Conservation (phyloP, 2,888 invertebrate species). For the Clostera curtula region DNA sequence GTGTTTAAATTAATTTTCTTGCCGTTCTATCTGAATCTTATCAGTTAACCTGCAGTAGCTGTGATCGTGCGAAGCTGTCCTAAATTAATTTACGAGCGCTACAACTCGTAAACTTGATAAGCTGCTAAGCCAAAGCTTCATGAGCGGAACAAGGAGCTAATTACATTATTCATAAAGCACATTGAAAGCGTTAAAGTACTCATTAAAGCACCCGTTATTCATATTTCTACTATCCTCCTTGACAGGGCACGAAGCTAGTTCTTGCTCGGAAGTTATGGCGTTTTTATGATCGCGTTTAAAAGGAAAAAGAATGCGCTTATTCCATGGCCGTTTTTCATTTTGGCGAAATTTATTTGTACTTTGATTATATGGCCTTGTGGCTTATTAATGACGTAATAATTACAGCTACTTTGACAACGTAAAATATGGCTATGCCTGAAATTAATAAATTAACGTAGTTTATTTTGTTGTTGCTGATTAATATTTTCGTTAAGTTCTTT, state of each 20-base stretch:
- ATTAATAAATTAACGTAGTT: conserved; percentile 41
- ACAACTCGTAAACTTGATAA: conserved; percentile 62
- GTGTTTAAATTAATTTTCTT: too few species aligned
- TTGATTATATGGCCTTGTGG: conserved; percentile 64
- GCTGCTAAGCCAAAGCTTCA: conserved; percentile 58
- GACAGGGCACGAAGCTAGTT: conserved; percentile 60
- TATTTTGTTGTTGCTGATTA: too few species aligned
- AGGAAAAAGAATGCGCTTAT: conserved; percentile 61
- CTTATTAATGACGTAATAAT: conserved; percentile 64
- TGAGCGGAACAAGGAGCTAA: conserved; percentile 70
- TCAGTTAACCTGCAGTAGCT: conserved; percentile 20
- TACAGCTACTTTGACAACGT: conserved; percentile 53
- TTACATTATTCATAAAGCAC: conserved; percentile 74
- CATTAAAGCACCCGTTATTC: conserved; percentile 66
- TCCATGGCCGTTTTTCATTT: conserved; percentile 67
- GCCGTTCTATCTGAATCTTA: too few species aligned
- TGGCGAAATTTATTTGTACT: conserved; percentile 59
- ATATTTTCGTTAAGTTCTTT: too few species aligned
- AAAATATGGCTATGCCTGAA: conserved; percentile 44
- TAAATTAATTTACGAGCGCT: conserved; percentile 46
- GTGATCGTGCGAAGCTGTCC: conserved; percentile 40
- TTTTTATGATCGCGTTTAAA: conserved; percentile 65
- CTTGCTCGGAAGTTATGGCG: conserved; percentile 58
- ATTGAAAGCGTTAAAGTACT: conserved; percentile 72
- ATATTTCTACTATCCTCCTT: conserved; percentile 65